phyloP scores from a whole-genome alignment of 2,113 vertebrate species.

The Tetrao urogallus region DNA sequence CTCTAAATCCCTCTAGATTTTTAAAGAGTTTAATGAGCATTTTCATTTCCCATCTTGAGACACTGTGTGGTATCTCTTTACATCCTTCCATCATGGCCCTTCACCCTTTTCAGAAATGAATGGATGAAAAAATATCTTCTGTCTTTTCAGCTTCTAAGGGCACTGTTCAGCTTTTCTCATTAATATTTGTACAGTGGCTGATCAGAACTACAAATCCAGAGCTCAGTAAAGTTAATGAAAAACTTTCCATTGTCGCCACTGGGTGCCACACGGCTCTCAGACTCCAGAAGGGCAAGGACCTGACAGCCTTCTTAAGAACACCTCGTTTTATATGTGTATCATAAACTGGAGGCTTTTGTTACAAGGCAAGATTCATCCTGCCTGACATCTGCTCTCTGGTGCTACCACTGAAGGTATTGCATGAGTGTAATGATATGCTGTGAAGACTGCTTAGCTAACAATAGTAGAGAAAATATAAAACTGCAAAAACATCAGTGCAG shows the following conservation, averaged over 20 bases:
- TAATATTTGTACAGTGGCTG: not conserved
- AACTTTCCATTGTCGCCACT: not conserved
- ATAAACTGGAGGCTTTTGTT: not conserved
- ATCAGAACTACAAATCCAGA: conserved; percentile 4
- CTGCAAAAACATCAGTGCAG: not conserved
- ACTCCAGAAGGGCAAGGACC: not conserved
- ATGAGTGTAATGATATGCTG: not conserved
- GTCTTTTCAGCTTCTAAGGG: not conserved
- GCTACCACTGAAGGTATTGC: not conserved
- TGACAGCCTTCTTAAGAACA: not conserved
- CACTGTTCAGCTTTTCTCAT: not conserved
- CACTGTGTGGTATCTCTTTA: not conserved
- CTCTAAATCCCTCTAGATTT: conserved; percentile 19
- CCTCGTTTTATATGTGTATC: not conserved
- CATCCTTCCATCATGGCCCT: not conserved
- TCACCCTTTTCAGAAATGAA: not conserved
- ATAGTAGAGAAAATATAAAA: not conserved
- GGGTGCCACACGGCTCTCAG: not conserved
- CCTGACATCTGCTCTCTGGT: conserved; percentile 4
- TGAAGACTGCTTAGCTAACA: not conserved
- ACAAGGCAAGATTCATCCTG: not conserved
- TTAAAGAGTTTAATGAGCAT: not conserved
- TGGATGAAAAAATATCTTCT: not conserved
- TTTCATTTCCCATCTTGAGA: not conserved
- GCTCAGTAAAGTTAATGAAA: not conserved